Evolutionary conservation across 2,113 vertebrate species (phyloP).

Genomic region (Gallinago jamesoni): DNA sequence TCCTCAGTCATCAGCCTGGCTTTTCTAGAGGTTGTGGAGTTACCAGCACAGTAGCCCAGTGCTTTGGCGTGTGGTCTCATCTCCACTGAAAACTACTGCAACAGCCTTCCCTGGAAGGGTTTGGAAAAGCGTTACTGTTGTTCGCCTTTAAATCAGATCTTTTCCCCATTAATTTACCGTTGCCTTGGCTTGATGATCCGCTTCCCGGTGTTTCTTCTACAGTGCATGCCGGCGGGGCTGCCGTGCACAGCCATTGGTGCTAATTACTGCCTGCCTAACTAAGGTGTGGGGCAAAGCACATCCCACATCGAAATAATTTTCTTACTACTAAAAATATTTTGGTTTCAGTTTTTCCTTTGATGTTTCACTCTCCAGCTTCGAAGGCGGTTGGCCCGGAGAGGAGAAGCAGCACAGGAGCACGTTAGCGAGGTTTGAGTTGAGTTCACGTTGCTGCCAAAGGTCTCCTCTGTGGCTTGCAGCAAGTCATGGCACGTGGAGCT

Average conservation of each 20-base stretch:
- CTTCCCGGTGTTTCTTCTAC: background rate
- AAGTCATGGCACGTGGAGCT: background rate
- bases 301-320: background rate
- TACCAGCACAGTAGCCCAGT: background rate
- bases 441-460: accelerated
- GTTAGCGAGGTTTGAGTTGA: background rate
- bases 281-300: accelerated
- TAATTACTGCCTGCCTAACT: background rate
- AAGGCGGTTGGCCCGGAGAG: background rate
- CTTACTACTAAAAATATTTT: background rate
- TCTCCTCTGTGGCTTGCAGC: background rate
- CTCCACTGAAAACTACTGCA: background rate
- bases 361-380: background rate
- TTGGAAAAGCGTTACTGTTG: background rate
- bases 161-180: accelerated
- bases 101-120: background rate
- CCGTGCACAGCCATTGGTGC: accelerated
- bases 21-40: background rate
- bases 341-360: background rate
- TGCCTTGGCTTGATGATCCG: accelerated
- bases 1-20: background rate
- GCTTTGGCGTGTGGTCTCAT: accelerated
- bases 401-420: background rate
- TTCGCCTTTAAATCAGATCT: background rate
- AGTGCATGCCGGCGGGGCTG: accelerated